Evolutionary conservation across 92 coral and sea anemone species (phyloP).

Genomic region (Paramuricea clavata): DNA sequence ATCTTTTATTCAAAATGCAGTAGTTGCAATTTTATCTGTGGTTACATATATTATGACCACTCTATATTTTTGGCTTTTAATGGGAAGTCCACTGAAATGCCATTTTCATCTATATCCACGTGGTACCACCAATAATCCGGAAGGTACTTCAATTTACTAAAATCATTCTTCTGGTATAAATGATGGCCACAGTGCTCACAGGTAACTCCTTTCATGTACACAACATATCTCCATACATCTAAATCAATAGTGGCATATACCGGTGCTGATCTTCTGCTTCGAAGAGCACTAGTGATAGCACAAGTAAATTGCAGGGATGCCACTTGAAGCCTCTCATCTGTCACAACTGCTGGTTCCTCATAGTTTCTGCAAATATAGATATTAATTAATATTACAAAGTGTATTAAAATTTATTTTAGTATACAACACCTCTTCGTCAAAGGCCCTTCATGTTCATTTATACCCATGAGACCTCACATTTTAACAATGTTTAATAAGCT

Average conservation of each 20-base stretch:
- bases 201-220: conserved; percentile 50
- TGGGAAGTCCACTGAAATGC: conserved; percentile 64
- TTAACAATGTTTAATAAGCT: no score
- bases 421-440: no score
- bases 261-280: conserved; percentile 53
- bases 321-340: conserved; percentile 56
- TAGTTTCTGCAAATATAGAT: not conserved
- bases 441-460: no score
- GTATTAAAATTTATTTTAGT: no score
- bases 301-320: conserved; percentile 68
- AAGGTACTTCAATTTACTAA: conserved; percentile 35
- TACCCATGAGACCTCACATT: no score
- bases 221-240: conserved; percentile 63
- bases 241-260: conserved; percentile 58
- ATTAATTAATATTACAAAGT: no score
- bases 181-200: conserved; percentile 65
- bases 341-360: conserved; percentile 13
- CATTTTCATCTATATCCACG: conserved; percentile 69
- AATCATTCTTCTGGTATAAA: conserved; percentile 51
- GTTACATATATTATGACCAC: conserved; percentile 63
- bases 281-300: conserved; percentile 53
- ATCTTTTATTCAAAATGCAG: conserved; percentile 22
- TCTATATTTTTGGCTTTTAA: conserved; percentile 56
- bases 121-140: conserved; percentile 72
- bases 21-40: conserved; percentile 15